These are phyloP conservation scores for Hesperophylax magnus DNA, from an alignment of 1,140 invertebrate species.

Conservation along the genomic window DNA sequence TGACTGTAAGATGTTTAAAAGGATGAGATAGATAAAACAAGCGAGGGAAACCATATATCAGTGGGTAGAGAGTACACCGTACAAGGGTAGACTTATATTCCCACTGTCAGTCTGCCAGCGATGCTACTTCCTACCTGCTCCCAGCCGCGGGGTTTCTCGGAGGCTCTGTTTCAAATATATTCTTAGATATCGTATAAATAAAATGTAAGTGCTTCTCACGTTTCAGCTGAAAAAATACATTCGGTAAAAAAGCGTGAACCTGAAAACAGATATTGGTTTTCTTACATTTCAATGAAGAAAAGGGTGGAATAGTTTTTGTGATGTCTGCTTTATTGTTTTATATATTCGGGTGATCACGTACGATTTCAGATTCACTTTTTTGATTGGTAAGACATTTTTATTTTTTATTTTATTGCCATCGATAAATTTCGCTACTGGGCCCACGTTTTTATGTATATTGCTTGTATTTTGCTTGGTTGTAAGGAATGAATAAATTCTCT, in stretches of 20 bases:
- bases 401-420: not conserved
- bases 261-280: constrained; percentile 29
- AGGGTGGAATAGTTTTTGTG: constrained; percentile 9
- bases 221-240: constrained; percentile 35
- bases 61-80: not conserved
- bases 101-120: not conserved
- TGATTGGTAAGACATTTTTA: constrained; percentile 7
- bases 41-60: constrained; percentile 11
- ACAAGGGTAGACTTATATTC: not conserved
- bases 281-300: constrained; percentile 32
- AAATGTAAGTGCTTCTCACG: constrained; percentile 34
- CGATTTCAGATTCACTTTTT: not conserved
- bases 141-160: constrained; percentile 16
- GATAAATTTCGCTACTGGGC: too few relatives aligned
- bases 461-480: too few relatives aligned
- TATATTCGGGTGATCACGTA: constrained; percentile 2
- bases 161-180: constrained; percentile 29
- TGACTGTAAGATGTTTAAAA: not conserved
- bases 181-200: constrained; percentile 34
- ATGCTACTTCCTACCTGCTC: not conserved
- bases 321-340: constrained; percentile 11
- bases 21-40: constrained; percentile 15
- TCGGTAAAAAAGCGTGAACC: not conserved
- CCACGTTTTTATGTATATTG: too few relatives aligned
- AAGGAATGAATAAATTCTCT: too few relatives aligned